phyloP scores from a whole-genome alignment of 1,140 invertebrate species.

The Chironomus tepperi region DNA sequence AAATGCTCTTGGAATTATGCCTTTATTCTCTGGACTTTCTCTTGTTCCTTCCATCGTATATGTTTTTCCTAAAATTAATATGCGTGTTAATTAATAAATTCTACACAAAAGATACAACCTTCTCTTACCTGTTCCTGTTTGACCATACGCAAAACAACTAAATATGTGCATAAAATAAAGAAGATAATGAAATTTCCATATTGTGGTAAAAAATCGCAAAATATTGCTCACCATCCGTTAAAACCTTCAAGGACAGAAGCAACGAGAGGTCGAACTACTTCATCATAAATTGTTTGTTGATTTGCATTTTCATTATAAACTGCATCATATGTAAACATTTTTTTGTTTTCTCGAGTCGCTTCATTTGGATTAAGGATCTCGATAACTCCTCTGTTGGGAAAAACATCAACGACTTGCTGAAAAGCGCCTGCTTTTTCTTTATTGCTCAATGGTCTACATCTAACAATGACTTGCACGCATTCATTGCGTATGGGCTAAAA shows the following conservation, averaged over 20 bases:
- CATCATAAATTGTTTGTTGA: conserved; percentile 91
- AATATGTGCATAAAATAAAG: neutral
- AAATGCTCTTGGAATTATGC: conserved; percentile 91
- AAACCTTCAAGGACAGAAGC: conserved; percentile 91
- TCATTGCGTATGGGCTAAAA: conserved; percentile 50
- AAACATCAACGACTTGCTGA: conserved; percentile 57
- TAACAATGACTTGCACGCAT: conserved; percentile 79
- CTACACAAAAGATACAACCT: neutral
- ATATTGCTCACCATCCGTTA: conserved; percentile 63
- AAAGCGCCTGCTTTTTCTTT: conserved; percentile 68
- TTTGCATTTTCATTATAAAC: conserved; percentile 80
- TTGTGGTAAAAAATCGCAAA: neutral
- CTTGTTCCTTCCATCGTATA: conserved; percentile 85
- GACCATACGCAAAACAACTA: conserved; percentile 88
- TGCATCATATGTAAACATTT: conserved; percentile 88
- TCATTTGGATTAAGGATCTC: conserved; percentile 55
- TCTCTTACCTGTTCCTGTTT: conserved; percentile 74
- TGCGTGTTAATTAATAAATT: neutral
- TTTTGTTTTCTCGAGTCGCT: conserved; percentile 45
- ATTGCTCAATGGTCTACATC: conserved; percentile 81
- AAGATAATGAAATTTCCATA: neutral
- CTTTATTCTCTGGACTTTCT: conserved; percentile 54
- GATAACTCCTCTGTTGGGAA: conserved; percentile 53
- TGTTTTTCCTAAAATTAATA: conserved; percentile 50
- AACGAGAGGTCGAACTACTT: conserved; percentile 83